phyloP scores from a whole-genome alignment of 2,797 vertebrate species.

The Poliocrania exsul region DNA sequence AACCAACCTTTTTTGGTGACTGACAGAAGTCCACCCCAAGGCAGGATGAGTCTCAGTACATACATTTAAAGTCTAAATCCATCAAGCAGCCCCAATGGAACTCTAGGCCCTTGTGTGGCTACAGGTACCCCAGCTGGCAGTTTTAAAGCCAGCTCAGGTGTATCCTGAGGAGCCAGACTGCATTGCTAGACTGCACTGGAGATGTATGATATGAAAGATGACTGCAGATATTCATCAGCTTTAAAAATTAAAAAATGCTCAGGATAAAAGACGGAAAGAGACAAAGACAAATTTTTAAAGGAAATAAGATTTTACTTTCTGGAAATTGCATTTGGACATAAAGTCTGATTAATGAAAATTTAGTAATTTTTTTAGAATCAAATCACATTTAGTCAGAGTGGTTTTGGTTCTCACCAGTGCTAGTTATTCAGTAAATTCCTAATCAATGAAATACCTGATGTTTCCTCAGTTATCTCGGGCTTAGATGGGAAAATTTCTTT shows the following conservation, averaged over 20 bases:
- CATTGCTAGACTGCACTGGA: background rate
- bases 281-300: conserved; percentile 23
- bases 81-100: background rate
- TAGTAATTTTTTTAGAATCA: background rate
- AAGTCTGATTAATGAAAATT: conserved; percentile 7
- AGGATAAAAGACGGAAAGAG: conserved; percentile 1
- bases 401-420: background rate
- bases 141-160: background rate
- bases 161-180: background rate
- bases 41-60: background rate
- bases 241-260: conserved; percentile 10
- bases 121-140: background rate
- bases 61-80: background rate
- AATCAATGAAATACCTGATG: background rate
- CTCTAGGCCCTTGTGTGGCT: background rate
- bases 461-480: background rate
- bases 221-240: background rate
- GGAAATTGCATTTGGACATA: conserved; percentile 12
- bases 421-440: background rate
- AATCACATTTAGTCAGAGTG: background rate
- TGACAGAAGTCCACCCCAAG: background rate
- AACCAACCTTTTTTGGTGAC: background rate
- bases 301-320: conserved; percentile 50
- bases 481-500: background rate
- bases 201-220: background rate